phyloP scores from a whole-genome alignment of 2,113 vertebrate species.

The Microtus oregoni region DNA sequence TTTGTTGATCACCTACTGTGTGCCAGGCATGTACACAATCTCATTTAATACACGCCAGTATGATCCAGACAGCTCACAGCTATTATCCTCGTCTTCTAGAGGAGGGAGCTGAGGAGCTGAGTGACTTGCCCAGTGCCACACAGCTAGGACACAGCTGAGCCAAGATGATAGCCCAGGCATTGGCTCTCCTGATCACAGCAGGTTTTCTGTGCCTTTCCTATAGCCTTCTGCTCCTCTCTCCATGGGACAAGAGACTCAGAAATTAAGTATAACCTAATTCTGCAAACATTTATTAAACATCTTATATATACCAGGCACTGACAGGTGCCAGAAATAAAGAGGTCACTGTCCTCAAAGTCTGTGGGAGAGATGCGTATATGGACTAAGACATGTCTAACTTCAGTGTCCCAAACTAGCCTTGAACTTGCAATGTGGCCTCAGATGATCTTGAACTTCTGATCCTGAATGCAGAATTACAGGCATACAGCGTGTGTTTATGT shows the following conservation, averaged over 20 bases:
- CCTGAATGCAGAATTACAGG: not conserved
- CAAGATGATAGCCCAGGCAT: conserved; percentile 5
- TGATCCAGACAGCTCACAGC: not conserved
- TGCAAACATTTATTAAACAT: conserved; percentile 22
- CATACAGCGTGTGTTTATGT: not conserved
- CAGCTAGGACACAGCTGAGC: conserved; percentile 12
- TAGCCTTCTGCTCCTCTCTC: not conserved
- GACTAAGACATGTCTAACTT: not conserved
- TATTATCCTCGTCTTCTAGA: not conserved
- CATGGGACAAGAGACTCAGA: not conserved
- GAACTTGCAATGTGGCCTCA: not conserved
- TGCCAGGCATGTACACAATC: not conserved
- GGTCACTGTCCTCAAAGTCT: not conserved
- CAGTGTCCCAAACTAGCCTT: not conserved
- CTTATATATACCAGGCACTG: not conserved
- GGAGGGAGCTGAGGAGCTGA: conserved; percentile 31
- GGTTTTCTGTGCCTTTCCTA: not conserved
- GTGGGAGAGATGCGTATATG: not conserved
- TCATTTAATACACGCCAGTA: not conserved
- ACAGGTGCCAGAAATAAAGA: not conserved
- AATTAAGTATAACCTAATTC: conserved; percentile 8
- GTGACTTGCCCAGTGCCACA: not conserved
- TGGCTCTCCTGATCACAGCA: not conserved
- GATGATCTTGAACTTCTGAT: not conserved
- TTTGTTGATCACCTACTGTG: conserved; percentile 9